Evolutionary conservation across 2,888 invertebrate genomes (phyloP).

Genomic region (Venustoraphidia nigricollis): DNA sequence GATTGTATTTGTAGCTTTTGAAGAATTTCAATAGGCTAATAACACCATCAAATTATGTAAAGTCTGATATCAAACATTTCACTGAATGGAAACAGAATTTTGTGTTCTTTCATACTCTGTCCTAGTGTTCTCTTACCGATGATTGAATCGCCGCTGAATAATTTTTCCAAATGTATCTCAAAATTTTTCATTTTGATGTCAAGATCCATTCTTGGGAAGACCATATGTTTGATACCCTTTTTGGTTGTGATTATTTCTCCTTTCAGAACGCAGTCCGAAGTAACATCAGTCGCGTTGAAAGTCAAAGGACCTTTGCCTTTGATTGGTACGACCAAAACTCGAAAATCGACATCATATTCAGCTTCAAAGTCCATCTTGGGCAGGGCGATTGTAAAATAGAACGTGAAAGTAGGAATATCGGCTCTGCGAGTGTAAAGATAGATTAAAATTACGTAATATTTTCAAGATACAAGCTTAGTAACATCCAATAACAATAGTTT

Average conservation of each 20-base stretch:
- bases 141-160: constrained; percentile 42
- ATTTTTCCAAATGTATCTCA: constrained; percentile 35
- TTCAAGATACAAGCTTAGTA: too few species aligned
- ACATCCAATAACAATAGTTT: too few species aligned
- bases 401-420: constrained; percentile 32
- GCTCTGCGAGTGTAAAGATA: constrained; percentile 25
- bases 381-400: constrained; percentile 33
- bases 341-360: constrained; percentile 38
- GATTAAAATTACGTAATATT: too few species aligned
- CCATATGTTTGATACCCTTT: constrained; percentile 29
- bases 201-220: constrained; percentile 31
- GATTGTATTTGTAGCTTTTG: too few species aligned
- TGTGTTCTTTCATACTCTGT: too few species aligned
- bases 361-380: constrained; percentile 39
- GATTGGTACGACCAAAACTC: constrained; percentile 37
- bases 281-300: constrained; percentile 35
- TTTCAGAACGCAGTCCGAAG: constrained; percentile 20
- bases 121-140: constrained; percentile 28
- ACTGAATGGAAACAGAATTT: too few species aligned
- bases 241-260: constrained; percentile 21
- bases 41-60: too few species aligned
- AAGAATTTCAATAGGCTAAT: too few species aligned
- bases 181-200: constrained; percentile 40
- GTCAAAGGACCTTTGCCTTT: constrained; percentile 39
- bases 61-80: too few species aligned